Base-by-base conservation (phyloP, 2,797 vertebrate species). In the Clarias fuscus region DNA sequence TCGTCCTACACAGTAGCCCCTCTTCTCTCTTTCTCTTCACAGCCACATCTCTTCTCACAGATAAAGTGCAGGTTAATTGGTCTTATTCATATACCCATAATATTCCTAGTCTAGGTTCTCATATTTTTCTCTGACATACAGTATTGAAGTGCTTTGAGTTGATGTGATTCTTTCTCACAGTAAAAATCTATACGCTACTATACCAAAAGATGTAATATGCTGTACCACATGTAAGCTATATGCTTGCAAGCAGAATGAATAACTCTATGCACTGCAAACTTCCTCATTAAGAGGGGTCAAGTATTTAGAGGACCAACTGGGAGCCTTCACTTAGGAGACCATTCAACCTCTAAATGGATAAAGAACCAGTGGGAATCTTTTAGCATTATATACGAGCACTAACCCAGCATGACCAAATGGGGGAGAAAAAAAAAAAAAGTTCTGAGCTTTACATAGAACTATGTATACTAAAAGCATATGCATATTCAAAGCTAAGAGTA, bases 401-500 rank as follows among this genome's bases (percentile, higher is more conserved):
- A 85, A 73, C 67, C 53, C 30, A 62, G 76, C 72, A 68, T 83
- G 65, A 77, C 40, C 73, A 27, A 59, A 62, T 3, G 18, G 10
- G 8, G 10, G 7, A 5, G 0, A 0, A 18, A 33, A 64, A 30
- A 17, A 65, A 27, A 61, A 37, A 61, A 4, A 64, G 56, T 22
- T 4, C 8, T 4, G 24, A 73, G 56, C 22, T 5, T 67, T 61
- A 48, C 61, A 71, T 59, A 88, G 33, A 86, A 33, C 40, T 72
- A 43, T 62, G 61, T 72, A 43, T 62, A 61, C 83, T 56, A 40
- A 70, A 90, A 89, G 70, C 85, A 84, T 88, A 83, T 86, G 86
- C 81, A 86, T 85, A 89, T 85, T 89, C 80, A 87, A 86, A 88
- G 72, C 81, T 68, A 78, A 83, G 71, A 48, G 43, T 79, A 87